Base-by-base conservation (phyloP, 2,888 invertebrate species). In the Fragum fragum region DNA sequence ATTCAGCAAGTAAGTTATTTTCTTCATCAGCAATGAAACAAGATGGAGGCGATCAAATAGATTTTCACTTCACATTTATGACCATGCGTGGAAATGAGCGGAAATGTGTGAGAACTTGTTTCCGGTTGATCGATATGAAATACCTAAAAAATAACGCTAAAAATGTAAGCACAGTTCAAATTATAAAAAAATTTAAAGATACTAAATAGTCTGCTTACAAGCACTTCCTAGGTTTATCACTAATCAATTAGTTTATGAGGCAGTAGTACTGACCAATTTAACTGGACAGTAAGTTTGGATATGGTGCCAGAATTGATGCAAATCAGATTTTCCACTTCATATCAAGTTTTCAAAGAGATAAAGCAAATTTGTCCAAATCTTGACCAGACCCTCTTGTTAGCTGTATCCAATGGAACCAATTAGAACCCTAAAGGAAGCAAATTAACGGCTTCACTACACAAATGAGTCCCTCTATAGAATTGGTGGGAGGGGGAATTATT, bases 251-350 rank as follows among this genome's bases (percentile, higher is more conserved):
- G n/a, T 47, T 18, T 14, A n/a, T 16, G 9, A 36, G 32, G 32
- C 18, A 47, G 2, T 47, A 14, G 18, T 47, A 23, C 57, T 23
- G 57, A 9, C 57, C 57, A 57, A 21, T 23, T 23, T 7, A 23
- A 57, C 57, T 63, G 63, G 63, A 63, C 63, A 63, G 32, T 63
- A 14, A 29, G 5, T 1, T 36, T 63, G 63, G 9, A 63, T 63
- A 5, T 16, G 2, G 3, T 0, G 32, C 23, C 28, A 59, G 32
- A 63, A 63, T 63, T 63, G 63, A 63, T 21, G 36, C 63, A 63
- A 63, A 63, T 63, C 28, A 63, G 32, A 63, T 63, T 63, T 63
- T 63, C 63, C 63, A 36, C 63, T 63, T 63, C 18, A 63, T 63
- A 63, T 63, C 63, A 18, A 21, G 28, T 28, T 32, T 63, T 63